Evolutionary conservation across 2,113 vertebrate species (phyloP).

Genomic region (Brachyhypopomus gauderio): DNA sequence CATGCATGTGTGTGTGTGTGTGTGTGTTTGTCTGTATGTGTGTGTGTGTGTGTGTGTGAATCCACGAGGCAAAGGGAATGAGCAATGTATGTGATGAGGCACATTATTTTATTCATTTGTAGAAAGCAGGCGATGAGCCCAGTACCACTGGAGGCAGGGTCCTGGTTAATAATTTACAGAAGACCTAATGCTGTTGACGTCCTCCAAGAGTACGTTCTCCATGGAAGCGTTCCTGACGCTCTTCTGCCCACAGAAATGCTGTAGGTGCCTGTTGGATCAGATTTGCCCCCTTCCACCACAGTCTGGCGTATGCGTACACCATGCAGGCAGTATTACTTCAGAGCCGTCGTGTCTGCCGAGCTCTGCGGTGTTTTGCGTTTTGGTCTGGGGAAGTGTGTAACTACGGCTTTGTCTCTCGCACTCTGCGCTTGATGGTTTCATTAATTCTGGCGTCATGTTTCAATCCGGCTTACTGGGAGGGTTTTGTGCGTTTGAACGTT

Average conservation of each 20-base stretch:
- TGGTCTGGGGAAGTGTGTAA: not conserved
- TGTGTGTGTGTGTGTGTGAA: not conserved
- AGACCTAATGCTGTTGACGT: not conserved
- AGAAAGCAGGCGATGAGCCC: not conserved
- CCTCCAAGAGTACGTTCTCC: not conserved
- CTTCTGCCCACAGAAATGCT: not conserved
- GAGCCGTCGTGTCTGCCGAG: not conserved
- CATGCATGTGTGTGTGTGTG: conserved; percentile 35
- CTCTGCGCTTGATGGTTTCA: not conserved
- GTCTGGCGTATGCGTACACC: not conserved
- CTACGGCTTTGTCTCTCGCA: not conserved
- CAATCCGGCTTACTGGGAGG: not conserved
- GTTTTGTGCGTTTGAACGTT: conserved; percentile 25
- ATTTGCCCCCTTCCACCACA: not conserved
- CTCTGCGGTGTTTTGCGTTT: not conserved
- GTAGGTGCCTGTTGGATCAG: not conserved
- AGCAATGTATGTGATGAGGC: conserved; percentile 13
- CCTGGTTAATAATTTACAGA: conserved; percentile 14
- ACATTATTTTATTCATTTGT: conserved; percentile 37
- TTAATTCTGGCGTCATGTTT: conserved; percentile 16
- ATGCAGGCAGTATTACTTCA: not conserved
- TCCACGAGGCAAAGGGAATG: conserved; percentile 12
- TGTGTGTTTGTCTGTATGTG: conserved; percentile 1
- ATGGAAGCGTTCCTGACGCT: not conserved
- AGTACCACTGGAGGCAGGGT: not conserved